Percentiles rank a stretch among this genome's conserved stretches.
Conservation (phyloP, 2,797 vertebrate species). For the Danio kyathit region DNA sequence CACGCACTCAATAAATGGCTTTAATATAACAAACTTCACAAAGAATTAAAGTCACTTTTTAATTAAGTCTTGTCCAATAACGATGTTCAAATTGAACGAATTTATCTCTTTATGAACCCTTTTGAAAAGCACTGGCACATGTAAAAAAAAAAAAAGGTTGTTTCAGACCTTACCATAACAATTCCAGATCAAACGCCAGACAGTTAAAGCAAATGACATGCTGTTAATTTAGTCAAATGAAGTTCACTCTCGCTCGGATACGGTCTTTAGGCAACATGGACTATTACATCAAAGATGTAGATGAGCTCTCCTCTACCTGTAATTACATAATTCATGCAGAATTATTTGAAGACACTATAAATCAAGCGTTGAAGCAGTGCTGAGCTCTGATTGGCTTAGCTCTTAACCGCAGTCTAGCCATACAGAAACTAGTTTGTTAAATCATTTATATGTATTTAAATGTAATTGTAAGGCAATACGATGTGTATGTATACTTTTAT, state of each 20-base stretch:
- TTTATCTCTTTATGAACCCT: constrained; percentile 30
- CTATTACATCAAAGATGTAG: constrained; percentile 15
- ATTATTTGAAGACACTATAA: constrained; percentile 35
- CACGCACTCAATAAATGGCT: not conserved
- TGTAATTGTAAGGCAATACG: not conserved
- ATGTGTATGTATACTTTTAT: not conserved
- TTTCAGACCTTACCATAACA: constrained; percentile 38
- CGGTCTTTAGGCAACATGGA: constrained; percentile 4
- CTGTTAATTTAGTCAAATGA: constrained; percentile 36
- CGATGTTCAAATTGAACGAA: constrained; percentile 17
- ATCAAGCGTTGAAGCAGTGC: constrained; percentile 30
- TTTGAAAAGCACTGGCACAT: constrained; percentile 14
- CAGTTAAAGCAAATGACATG: constrained; percentile 26
- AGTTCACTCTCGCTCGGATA: constrained; percentile 7
- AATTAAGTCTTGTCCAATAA: constrained; percentile 32
- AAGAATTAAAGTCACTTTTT: constrained; percentile 27
- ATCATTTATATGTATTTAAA: not conserved
- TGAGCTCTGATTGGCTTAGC: constrained; percentile 48
- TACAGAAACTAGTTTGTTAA: constrained; percentile 21
- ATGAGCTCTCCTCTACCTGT: constrained; percentile 33
- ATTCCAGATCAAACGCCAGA: constrained; percentile 43
- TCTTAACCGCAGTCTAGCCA: constrained; percentile 32
- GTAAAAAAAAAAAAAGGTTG: constrained; percentile 8
- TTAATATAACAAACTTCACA: not conserved
- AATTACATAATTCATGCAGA: constrained; percentile 45